Evolutionary conservation across 2,797 vertebrate genomes (phyloP).

Genomic region (Schizothorax lantsangensis): DNA sequence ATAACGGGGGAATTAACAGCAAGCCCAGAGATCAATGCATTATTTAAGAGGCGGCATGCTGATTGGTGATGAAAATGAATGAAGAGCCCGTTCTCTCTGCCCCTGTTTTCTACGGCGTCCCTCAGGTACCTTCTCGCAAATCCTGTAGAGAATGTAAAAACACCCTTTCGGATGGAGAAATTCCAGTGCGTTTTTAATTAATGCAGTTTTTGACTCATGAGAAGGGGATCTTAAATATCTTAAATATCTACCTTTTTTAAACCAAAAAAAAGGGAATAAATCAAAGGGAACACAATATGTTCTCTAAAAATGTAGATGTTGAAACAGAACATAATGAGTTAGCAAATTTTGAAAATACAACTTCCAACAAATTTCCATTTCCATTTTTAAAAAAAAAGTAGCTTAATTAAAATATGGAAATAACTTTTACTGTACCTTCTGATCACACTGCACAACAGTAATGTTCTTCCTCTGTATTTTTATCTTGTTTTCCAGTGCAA

Average conservation of each 20-base stretch:
- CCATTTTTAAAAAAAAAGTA: too few species aligned
- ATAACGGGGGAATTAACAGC: slow-evolving; percentile 71
- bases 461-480: not conserved
- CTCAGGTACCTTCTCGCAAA: slow-evolving; percentile 75
- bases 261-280: not conserved
- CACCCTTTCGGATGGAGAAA: slow-evolving; percentile 77
- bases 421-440: not conserved
- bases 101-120: not conserved
- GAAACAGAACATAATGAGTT: not conserved
- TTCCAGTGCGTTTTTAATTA: slow-evolving; percentile 81
- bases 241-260: not conserved
- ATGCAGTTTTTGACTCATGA: slow-evolving; percentile 70
- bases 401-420: not conserved
- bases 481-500: not conserved
- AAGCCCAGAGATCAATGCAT: slow-evolving; percentile 77
- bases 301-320: not conserved
- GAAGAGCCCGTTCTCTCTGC: slow-evolving; percentile 56
- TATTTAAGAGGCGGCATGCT: slow-evolving; percentile 83
- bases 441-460: not conserved
- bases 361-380: not conserved
- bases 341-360: not conserved
- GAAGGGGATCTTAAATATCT: not conserved
- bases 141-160: slow-evolving; percentile 81
- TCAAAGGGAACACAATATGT: not conserved
- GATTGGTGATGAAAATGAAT: slow-evolving; percentile 79